Base-by-base conservation (phyloP, 2,113 vertebrate species). In the Hemicordylus capensis region DNA sequence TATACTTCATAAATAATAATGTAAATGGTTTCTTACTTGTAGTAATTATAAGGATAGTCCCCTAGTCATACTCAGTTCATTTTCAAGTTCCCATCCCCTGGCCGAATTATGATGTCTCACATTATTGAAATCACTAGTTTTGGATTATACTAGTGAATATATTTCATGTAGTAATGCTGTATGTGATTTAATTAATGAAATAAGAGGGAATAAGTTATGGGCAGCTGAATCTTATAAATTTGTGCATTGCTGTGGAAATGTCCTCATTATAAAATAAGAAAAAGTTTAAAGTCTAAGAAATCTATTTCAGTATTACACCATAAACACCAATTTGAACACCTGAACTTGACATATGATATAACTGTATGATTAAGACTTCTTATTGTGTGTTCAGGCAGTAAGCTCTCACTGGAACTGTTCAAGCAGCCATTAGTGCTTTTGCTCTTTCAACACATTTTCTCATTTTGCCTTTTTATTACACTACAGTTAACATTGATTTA, bases 1-100 rank as follows among this genome's bases (percentile, higher is more conserved):
- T 39, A 70, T 1, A 79, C 81, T 92, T 94, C 56, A 87, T 59
- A 89, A 86, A 8, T 34, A 89, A 88, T 87, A 79, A 87, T 85
- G 86, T 91, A n/a, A 89, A 91, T 87, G 66, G 22, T 64, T 37
- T 63, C 34, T 90, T 87, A 58, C 48, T 84, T 92, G 75, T 69
- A 82, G 34, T 84, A 46, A 90, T 76, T 10, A 70, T 75, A 89
- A 70, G 76, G n/a, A n/a, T n/a, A n/a, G 89, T 88, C 81, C 83
- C 10, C 81, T 85, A 73, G 63, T 79, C 51, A 17, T 88, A 46
- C 76, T 15, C 87, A 86, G 84, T 77, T 81, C 3, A 85, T 88
- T 46, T 61, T 81, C 39, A 81, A 24, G 28, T 59, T 67, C 37
- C 1, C 2, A 6, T 51, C 19, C 64, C 4, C 46, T n/a, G n/a